phyloP scores from a whole-genome alignment of 2,113 vertebrate species.

The Pelvicachromis taeniatus region DNA sequence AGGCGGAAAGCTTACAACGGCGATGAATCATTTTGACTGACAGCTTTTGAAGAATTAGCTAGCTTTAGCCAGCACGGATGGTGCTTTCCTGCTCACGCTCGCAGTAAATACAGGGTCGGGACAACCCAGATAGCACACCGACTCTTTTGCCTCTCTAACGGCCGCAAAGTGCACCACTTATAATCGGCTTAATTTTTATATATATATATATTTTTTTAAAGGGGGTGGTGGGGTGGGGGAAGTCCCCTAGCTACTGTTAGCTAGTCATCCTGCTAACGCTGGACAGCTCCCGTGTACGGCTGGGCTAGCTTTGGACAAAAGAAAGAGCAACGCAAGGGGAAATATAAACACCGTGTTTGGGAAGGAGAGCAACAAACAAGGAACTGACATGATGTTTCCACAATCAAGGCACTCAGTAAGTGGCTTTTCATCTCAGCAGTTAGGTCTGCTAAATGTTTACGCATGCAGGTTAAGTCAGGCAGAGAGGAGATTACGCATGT shows the following conservation, averaged over 20 bases:
- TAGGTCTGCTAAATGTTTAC: background rate
- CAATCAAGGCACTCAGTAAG: constrained; percentile 83
- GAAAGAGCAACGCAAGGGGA: constrained; percentile 38
- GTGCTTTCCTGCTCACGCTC: constrained; percentile 7
- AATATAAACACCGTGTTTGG: constrained; percentile 46
- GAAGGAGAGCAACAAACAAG: constrained; percentile 62
- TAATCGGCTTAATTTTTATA: background rate
- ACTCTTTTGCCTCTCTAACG: background rate
- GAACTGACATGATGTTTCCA: constrained; percentile 84
- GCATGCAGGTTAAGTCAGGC: background rate
- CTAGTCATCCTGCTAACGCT: constrained; percentile 54
- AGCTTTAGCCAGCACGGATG: constrained; percentile 42
- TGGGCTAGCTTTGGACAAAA: constrained; percentile 65
- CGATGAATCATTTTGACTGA: constrained; percentile 69
- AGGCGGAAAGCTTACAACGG: constrained; percentile 29
- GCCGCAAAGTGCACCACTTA: constrained; percentile 5
- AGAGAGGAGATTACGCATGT: background rate
- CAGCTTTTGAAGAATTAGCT: constrained; percentile 56
- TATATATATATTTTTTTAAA: background rate
- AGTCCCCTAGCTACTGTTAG: constrained; percentile 35
- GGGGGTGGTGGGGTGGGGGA: background rate
- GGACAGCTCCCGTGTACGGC: constrained; percentile 57
- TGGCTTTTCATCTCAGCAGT: background rate
- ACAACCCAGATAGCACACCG: background rate
- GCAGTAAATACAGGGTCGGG: constrained; percentile 14